Evolutionary conservation across 1,140 invertebrate genomes (phyloP), one percentile per base, ranked within the genome.

Genomic region (Drosophila rhopaloa): DNA sequence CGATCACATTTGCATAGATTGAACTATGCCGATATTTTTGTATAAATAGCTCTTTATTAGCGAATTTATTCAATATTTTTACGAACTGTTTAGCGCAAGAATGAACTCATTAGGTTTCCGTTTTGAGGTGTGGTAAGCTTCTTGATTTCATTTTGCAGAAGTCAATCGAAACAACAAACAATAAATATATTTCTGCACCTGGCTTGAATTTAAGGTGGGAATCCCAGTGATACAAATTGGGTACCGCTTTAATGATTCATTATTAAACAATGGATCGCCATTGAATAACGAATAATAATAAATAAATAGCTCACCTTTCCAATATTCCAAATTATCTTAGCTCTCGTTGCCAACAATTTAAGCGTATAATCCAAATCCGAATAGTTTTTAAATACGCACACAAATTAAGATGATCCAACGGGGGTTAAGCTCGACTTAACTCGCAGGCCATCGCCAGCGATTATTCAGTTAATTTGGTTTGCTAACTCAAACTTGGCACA

Each of bases 101-200:
- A 78, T 81, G 44, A 53, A 47, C 57, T 51, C 67, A 77, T 81
- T 81, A 82, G 35, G 50, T 74, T 50, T 47, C 40, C 65, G 50
- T 71, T 75, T 63, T 38, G 32, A 53, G 79, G 82, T 61, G 82
- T 82, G 83, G 57, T 76, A 54, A 56, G 82, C 82, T 85, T 73
- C 76, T 73, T 47, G 44, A 63, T 38, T 79, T 38, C 48, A 60
- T 44, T 41, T 29, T 44, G 55, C 51, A 41, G 62, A 73, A 62
- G 57, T 38, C 14, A 59, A 24, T 41, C 5, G 35, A 1, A 35
- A 29, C n/a, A 40, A 44, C 40, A 41, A 38, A 41, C 24, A 50
- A 27, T 35, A 37, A 43, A 41, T 14, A 50, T 27, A 27, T 27
- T 6, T n/a, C 13, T 13, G 2, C 5, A 16, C 41, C 41, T 8